Conservation (phyloP, 1,140 invertebrate species). For the Nomia melanderi region DNA sequence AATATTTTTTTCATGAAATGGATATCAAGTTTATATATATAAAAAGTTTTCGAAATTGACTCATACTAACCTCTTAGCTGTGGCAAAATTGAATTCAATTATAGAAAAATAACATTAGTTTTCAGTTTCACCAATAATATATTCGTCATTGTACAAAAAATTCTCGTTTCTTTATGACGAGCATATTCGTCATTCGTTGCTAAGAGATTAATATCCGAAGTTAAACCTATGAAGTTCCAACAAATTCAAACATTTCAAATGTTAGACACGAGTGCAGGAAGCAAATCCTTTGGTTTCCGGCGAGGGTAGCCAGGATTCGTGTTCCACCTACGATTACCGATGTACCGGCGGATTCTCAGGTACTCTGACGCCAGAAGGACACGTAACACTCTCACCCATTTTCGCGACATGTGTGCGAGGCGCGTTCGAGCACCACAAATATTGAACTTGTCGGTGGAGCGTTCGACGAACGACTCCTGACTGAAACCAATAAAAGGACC, state of each 20-base stretch:
- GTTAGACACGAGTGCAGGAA: background rate
- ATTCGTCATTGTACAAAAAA: too few relatives aligned
- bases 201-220: too few relatives aligned
- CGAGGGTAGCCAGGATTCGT: conserved; percentile 5
- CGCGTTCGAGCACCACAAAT: conserved; percentile 65
- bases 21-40: too few relatives aligned
- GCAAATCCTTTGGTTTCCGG: background rate
- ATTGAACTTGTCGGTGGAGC: conserved; percentile 63
- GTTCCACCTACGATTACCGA: conserved; percentile 20
- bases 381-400: conserved; percentile 32
- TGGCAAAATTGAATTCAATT: too few relatives aligned
- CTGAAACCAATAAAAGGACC: conserved; percentile 34
- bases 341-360: conserved; percentile 22
- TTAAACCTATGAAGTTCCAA: too few relatives aligned
- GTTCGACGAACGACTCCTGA: conserved; percentile 67
- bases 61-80: too few relatives aligned
- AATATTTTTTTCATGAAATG: too few relatives aligned
- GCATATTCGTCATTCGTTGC: too few relatives aligned
- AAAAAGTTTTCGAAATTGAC: too few relatives aligned
- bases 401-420: conserved; percentile 48
- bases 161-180: too few relatives aligned
- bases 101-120: too few relatives aligned
- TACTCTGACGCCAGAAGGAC: conserved; percentile 25
- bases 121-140: too few relatives aligned
- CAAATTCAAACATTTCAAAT: background rate